A percentile compares a stretch with the other conserved stretches of the same genome.
Conservation (phyloP, 2,797 vertebrate genomes). For the Hybognathus amarus region DNA sequence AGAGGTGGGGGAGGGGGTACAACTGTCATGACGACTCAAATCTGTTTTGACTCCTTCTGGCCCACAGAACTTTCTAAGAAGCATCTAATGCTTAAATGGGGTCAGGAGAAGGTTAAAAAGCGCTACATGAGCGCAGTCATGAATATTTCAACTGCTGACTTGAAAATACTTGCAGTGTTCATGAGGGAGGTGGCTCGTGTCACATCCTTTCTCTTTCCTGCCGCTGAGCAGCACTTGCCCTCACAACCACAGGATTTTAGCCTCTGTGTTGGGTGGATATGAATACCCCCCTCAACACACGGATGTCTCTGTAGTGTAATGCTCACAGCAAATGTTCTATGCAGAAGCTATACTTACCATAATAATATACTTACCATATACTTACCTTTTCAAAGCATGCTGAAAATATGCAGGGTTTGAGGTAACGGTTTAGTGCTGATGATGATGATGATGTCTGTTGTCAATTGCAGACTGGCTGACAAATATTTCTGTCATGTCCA, state of each 20-base stretch:
- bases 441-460: not conserved
- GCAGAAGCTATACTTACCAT: slow-evolving; percentile 7
- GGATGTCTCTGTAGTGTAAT: slow-evolving; percentile 9
- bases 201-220: slow-evolving; percentile 39
- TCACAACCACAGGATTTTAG: slow-evolving; percentile 74
- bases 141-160: slow-evolving; percentile 79
- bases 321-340: slow-evolving; percentile 31
- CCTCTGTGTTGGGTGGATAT: slow-evolving; percentile 40
- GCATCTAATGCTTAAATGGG: slow-evolving; percentile 72
- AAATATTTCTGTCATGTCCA: not conserved
- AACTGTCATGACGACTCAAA: slow-evolving; percentile 63
- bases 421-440: not conserved
- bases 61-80: slow-evolving; percentile 74
- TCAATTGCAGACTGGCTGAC: not conserved
- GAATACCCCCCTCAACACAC: slow-evolving; percentile 26
- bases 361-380: slow-evolving; percentile 15
- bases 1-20: not conserved
- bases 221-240: slow-evolving; percentile 75
- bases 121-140: slow-evolving; percentile 72
- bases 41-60: slow-evolving; percentile 58
- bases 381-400: not conserved
- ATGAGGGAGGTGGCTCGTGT: slow-evolving; percentile 59
- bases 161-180: slow-evolving; percentile 66
- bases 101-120: slow-evolving; percentile 81
- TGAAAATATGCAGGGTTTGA: slow-evolving; percentile 5